These are phyloP conservation scores for Hemithea aestivaria DNA, from an alignment of 2,888 invertebrate genomes.

Conservation along the genomic window DNA sequence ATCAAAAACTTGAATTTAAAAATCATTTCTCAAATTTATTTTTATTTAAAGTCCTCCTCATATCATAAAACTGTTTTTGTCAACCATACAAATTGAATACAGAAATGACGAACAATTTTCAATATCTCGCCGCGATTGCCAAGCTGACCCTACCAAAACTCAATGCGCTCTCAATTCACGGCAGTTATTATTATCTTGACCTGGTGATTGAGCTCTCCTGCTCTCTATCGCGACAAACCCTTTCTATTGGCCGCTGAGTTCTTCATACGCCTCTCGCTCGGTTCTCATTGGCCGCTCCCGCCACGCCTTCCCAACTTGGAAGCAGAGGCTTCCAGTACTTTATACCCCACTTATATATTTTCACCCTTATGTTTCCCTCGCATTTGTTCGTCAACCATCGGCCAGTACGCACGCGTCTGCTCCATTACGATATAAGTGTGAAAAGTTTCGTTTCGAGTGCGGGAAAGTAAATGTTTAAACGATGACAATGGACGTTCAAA, in stretches of 20 bases:
- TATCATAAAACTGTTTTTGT: constrained; percentile 32
- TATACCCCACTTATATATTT: constrained; percentile 76
- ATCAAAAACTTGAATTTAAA: too few relatives aligned
- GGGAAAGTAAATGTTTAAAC: constrained; percentile 64
- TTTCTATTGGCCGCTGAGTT: constrained; percentile 56
- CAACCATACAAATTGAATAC: constrained; percentile 37
- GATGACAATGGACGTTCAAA: constrained; percentile 86
- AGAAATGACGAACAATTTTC: constrained; percentile 50
- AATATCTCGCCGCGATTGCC: constrained; percentile 64
- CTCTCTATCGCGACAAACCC: constrained; percentile 52
- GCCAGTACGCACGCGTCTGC: constrained; percentile 67
- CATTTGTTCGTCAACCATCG: constrained; percentile 66
- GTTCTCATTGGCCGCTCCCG: constrained; percentile 55
- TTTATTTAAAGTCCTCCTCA: too few relatives aligned
- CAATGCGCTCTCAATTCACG: constrained; percentile 77
- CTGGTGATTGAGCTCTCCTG: constrained; percentile 76
- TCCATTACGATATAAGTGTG: constrained; percentile 65
- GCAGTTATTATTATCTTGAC: constrained; percentile 78
- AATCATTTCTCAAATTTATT: too few relatives aligned
- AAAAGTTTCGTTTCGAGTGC: constrained; percentile 65
- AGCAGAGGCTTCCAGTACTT: constrained; percentile 71
- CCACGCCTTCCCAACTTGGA: constrained; percentile 63
- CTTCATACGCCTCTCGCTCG: constrained; percentile 60
- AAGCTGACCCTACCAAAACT: constrained; percentile 73
- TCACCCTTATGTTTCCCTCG: constrained; percentile 71